Percentiles rank a stretch among this genome's conserved stretches.
phyloP scores from a whole-genome alignment of 2,888 invertebrate genomes.

The Scaptomyza caliginosa region DNA sequence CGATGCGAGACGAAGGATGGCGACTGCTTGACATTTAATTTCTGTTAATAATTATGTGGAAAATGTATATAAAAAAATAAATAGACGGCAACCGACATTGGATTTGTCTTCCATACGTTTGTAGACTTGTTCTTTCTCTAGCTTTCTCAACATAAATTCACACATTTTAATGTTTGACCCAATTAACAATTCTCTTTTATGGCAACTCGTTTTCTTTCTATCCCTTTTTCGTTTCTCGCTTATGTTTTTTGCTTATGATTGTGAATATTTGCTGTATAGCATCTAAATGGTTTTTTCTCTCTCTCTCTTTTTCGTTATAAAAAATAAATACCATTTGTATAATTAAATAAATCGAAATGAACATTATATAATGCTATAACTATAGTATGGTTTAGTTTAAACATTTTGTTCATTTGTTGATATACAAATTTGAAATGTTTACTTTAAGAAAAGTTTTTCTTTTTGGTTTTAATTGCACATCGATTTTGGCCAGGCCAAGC shows the following conservation, averaged over 20 bases:
- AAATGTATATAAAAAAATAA: too few species aligned
- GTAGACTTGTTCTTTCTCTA: conserved; percentile 30
- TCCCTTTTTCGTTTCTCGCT: conserved; percentile 4
- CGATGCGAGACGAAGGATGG: conserved; percentile 2
- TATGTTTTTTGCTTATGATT: conserved; percentile 39
- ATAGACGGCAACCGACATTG: conserved; percentile 39
- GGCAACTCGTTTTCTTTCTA: background rate
- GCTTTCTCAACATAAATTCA: conserved; percentile 46
- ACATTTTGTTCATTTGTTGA: too few species aligned
- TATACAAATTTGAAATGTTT: too few species aligned
- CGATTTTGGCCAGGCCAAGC: background rate
- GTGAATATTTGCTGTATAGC: conserved; percentile 10
- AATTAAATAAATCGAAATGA: conserved; percentile 30
- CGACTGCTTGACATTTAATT: conserved; percentile 58
- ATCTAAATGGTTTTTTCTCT: conserved; percentile 32
- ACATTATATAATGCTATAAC: conserved; percentile 2
- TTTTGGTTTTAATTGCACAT: background rate
- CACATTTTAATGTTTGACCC: conserved; percentile 59
- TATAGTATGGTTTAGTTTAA: background rate
- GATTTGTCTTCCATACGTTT: conserved; percentile 43
- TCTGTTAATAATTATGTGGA: conserved; percentile 65
- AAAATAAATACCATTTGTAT: conserved; percentile 19
- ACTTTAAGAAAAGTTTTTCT: background rate
- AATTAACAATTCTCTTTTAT: conserved; percentile 37
- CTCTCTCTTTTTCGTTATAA: too few species aligned